A percentile compares a stretch with the other conserved stretches of the same genome.
Conservation (phyloP, 2,113 vertebrate species). For the Corydoras maculifer region DNA sequence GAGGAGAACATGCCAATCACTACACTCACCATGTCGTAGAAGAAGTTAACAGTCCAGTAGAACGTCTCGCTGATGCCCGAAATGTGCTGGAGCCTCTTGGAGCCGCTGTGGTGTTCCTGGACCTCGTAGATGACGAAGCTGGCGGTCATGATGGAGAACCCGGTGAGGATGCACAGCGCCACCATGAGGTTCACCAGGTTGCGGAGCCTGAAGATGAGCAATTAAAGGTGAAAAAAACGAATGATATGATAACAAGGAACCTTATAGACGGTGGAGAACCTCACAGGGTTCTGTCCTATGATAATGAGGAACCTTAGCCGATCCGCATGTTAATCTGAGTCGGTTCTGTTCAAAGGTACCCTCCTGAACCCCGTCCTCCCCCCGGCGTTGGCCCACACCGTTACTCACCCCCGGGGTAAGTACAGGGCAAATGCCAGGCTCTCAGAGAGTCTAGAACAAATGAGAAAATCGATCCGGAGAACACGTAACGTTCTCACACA, state of each 20-base stretch:
- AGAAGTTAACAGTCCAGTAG: slow-evolving; percentile 88
- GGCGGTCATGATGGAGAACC: slow-evolving; percentile 86
- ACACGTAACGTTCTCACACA: background rate
- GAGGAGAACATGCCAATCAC: too few relatives aligned
- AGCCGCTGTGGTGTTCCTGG: slow-evolving; percentile 82
- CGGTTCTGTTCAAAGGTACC: slow-evolving; percentile 18
- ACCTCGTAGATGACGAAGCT: slow-evolving; percentile 91
- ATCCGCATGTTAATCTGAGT: background rate
- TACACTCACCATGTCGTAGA: slow-evolving; percentile 85
- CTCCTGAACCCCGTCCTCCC: background rate
- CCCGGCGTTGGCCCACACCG: background rate
- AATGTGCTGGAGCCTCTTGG: slow-evolving; percentile 90
- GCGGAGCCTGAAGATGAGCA: slow-evolving; percentile 62
- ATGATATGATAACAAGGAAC: too few relatives aligned
- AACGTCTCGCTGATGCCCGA: slow-evolving; percentile 81
- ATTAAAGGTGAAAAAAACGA: too few relatives aligned
- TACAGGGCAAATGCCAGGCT: slow-evolving; percentile 9
- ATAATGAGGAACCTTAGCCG: too few relatives aligned
- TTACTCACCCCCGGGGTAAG: slow-evolving; percentile 3
- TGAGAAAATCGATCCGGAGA: slow-evolving; percentile 36
- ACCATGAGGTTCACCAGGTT: slow-evolving; percentile 82
- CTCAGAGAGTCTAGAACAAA: slow-evolving; percentile 22
- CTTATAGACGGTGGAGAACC: too few relatives aligned
- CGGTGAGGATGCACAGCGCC: slow-evolving; percentile 82
- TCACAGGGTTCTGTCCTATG: too few relatives aligned